Percentiles rank a stretch among this genome's conserved stretches.
These are phyloP conservation scores for Hydrophis major DNA, from an alignment of 2,797 vertebrate genomes.

Conservation along the genomic window DNA sequence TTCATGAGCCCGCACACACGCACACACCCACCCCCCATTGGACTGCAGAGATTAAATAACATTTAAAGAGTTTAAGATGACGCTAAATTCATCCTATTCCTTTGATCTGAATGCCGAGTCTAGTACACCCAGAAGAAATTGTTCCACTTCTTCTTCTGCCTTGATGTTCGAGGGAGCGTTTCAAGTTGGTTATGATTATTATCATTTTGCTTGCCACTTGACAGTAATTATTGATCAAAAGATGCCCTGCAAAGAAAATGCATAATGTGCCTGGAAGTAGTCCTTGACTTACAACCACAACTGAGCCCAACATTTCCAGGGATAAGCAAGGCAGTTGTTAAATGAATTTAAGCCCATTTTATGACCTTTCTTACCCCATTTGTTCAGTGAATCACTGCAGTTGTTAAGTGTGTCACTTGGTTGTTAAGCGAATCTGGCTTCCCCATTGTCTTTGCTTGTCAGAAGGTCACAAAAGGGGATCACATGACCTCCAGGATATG, in stretches of 20 bases:
- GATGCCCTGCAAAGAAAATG: not conserved
- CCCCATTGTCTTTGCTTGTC: too few relatives aligned
- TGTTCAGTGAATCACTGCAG: too few relatives aligned
- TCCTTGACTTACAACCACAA: not conserved
- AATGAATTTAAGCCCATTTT: not conserved
- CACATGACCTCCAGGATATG: too few relatives aligned
- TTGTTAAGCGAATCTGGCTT: too few relatives aligned
- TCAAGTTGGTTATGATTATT: not conserved
- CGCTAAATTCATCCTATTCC: slow-evolving; percentile 3
- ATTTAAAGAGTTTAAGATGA: slow-evolving; percentile 2
- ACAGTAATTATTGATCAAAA: not conserved
- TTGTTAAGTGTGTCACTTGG: too few relatives aligned
- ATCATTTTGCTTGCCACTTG: not conserved
- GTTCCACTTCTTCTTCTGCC: not conserved
- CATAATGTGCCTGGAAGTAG: not conserved
- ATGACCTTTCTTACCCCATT: not conserved
- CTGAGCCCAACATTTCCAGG: not conserved
- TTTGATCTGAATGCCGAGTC: not conserved
- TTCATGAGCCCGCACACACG: not conserved
- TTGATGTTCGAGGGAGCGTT: not conserved
- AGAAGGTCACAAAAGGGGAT: too few relatives aligned
- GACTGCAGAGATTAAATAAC: slow-evolving; percentile 24
- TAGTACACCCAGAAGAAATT: not conserved
- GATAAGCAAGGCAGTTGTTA: not conserved
- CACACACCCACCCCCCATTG: not conserved